Evolutionary conservation across 2,888 invertebrate species (phyloP).

Genomic region (Thymelicus lineola): DNA sequence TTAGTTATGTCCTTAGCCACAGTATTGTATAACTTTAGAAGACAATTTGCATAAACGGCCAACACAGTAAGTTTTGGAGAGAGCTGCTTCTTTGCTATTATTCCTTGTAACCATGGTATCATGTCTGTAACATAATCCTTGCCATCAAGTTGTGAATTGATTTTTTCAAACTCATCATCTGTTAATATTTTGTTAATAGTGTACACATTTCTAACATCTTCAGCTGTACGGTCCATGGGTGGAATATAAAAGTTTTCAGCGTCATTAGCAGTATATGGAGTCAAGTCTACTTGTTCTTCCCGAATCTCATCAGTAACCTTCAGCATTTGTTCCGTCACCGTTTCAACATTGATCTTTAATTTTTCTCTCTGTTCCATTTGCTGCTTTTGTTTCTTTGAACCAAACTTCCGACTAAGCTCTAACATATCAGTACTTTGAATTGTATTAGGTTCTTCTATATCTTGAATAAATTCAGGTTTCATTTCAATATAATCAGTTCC

Average conservation of each 20-base stretch:
- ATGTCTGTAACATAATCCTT: slow-evolving; percentile 56
- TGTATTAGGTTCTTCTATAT: slow-evolving; percentile 56
- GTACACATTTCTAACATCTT: slow-evolving; percentile 75
- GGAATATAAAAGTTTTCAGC: slow-evolving; percentile 78
- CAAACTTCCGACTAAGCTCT: slow-evolving; percentile 86
- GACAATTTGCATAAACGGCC: slow-evolving; percentile 62
- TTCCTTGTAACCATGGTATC: slow-evolving; percentile 54
- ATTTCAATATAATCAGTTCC: slow-evolving; percentile 62
- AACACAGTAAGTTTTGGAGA: slow-evolving; percentile 55
- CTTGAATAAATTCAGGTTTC: slow-evolving; percentile 56
- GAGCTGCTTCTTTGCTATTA: slow-evolving; percentile 49
- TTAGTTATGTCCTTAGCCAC: slow-evolving; percentile 56
- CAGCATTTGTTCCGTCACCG: slow-evolving; percentile 85
- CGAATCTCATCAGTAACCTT: slow-evolving; percentile 67
- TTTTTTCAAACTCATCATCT: slow-evolving; percentile 64
- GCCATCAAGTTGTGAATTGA: slow-evolving; percentile 59
- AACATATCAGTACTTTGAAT: not conserved
- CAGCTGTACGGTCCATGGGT: slow-evolving; percentile 77
- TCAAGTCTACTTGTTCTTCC: slow-evolving; percentile 62
- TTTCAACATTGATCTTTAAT: slow-evolving; percentile 83
- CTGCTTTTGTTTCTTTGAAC: slow-evolving; percentile 86
- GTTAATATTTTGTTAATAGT: slow-evolving; percentile 72
- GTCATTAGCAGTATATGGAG: slow-evolving; percentile 62
- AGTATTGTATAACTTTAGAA: slow-evolving; percentile 55
- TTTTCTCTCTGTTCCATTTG: slow-evolving; percentile 86